These are phyloP conservation scores for Carpatolechia fugitivella DNA, from an alignment of 2,888 invertebrate species.

Conservation along the genomic window DNA sequence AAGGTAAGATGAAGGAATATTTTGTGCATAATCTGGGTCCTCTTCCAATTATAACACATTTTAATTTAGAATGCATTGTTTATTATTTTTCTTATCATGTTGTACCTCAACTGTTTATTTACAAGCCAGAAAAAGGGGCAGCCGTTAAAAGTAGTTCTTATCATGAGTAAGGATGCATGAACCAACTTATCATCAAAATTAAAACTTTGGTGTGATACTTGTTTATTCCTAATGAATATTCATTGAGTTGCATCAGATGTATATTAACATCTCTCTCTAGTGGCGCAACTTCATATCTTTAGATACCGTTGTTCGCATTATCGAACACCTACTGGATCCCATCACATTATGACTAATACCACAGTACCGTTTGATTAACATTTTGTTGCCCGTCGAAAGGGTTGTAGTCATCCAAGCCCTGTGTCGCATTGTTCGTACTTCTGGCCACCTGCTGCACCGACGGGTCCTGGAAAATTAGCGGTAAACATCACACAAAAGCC, in stretches of 20 bases:
- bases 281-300: conserved; percentile 25
- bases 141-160: no score
- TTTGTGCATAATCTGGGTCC: no score
- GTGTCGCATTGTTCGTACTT: conserved; percentile 83
- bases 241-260: conserved; percentile 2
- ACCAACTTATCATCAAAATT: no score
- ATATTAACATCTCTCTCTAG: conserved; percentile 19
- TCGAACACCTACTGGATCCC: conserved; percentile 41
- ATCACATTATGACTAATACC: conserved; percentile 38
- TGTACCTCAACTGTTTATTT: no score
- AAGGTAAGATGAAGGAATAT: no score
- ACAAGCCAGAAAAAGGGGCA: no score
- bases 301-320: conserved; percentile 40
- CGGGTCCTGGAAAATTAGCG: conserved; percentile 87
- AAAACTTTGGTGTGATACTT: no score
- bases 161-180: no score
- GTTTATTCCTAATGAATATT: background rate
- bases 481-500: conserved; percentile 32
- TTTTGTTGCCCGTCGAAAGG: conserved; percentile 90
- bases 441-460: conserved; percentile 94
- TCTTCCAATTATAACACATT: no score
- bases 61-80: no score
- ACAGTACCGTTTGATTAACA: conserved; percentile 74
- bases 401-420: conserved; percentile 95
- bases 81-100: no score